These are phyloP conservation scores for Ranitomeya variabilis DNA, from an alignment of 2,113 vertebrate genomes.

Conservation along the genomic window DNA sequence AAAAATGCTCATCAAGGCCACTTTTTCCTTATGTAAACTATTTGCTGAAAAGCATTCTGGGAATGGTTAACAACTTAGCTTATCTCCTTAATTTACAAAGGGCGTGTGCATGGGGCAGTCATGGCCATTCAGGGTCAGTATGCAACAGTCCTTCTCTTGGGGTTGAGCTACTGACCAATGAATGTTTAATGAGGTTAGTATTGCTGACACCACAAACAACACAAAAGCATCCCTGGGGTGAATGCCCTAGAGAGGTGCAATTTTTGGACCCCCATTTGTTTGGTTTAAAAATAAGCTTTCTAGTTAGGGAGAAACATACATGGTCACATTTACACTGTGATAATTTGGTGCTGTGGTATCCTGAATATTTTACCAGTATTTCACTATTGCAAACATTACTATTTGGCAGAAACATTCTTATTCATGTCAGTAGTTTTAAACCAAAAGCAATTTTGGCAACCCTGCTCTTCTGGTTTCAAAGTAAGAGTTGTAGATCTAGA, in stretches of 20 bases:
- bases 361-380: too few relatives aligned
- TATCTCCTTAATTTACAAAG: background rate
- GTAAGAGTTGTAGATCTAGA: too few relatives aligned
- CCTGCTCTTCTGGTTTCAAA: too few relatives aligned
- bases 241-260: background rate
- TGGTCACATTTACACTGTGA: too few relatives aligned
- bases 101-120: background rate
- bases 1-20: too few relatives aligned
- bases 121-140: background rate
- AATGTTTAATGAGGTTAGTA: slow-evolving; percentile 8
- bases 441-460: too few relatives aligned
- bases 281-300: too few relatives aligned
- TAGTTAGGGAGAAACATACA: too few relatives aligned
- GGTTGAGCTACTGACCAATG: slow-evolving; percentile 28
- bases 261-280: background rate
- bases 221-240: slow-evolving; percentile 4
- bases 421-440: too few relatives aligned
- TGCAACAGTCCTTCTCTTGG: slow-evolving; percentile 14
- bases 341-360: too few relatives aligned
- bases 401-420: too few relatives aligned
- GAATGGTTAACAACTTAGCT: background rate
- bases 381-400: too few relatives aligned
- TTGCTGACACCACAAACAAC: slow-evolving; percentile 1
- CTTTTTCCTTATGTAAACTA: background rate
- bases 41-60: slow-evolving; percentile 8